Evolutionary conservation across 2,888 invertebrate genomes (phyloP), one percentile per base, ranked within the genome.

Genomic region (Ametastegia equiseti): DNA sequence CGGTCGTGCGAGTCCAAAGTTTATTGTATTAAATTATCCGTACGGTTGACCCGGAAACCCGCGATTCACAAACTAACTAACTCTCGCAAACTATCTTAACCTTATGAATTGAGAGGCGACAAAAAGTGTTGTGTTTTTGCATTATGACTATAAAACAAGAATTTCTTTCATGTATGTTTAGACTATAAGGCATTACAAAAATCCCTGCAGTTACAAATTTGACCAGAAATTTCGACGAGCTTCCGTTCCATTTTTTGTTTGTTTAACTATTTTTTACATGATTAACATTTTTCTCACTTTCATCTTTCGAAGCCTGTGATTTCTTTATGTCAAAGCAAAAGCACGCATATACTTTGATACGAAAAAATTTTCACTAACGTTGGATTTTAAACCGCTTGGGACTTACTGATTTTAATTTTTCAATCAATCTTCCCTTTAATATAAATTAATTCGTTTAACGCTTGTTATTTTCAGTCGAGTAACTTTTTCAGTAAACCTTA

Each of bases 11-110:
- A 30, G 47, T 11, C 45, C 30, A 30, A 71, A 71, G 71, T 71
- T 71, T 71, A 71, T 71, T 71, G 71, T 47, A 71, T 71, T 47
- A 30, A 47, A 47, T 71, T 71, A 71, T 71, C 71, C 71, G 45
- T 71, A 27, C 45, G 45, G 71, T 30, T 27, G 47, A 71, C 71
- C 47, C 71, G n/a, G 15, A 71, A 27, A 30, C 19, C 71, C n/a
- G 27, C 45, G 47, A 47, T 71, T 71, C 47, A 71, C 45, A 39
- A 67, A 67, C 67, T 67, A 39, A 39, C 67, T 67, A 39, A 39
- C 36, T 27, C 39, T n/a, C 39, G 67, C 13, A 19, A 67, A 67
- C 67, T 15, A 39, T 39, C 39, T 67, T 39, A 60, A 11, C 30
- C 30, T 5, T n/a, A 30, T 1, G 30, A 15, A 13, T 30, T 60